Evolutionary conservation across 2,797 vertebrate genomes (phyloP).

Genomic region (Thalassophryne amazonica): DNA sequence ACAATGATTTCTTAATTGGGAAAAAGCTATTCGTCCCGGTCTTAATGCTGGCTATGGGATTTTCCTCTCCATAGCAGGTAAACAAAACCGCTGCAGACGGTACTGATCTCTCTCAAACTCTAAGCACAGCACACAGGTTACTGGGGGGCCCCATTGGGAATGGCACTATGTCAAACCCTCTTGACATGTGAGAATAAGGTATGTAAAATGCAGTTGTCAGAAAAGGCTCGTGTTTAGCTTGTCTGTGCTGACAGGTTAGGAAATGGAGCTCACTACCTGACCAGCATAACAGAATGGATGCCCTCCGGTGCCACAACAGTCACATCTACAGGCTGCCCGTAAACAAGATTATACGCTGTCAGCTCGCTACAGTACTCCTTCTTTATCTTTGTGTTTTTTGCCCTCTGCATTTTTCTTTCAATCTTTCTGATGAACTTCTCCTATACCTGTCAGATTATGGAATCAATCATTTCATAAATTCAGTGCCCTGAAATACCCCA

Average conservation of each 20-base stretch:
- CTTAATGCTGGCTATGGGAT: constrained; percentile 25
- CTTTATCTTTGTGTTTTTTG: neutral
- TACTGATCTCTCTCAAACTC: constrained; percentile 39
- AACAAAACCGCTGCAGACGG: constrained; percentile 32
- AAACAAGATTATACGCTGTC: constrained; percentile 54
- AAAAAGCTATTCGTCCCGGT: constrained; percentile 14
- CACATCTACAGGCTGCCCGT: constrained; percentile 39
- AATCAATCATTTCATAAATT: constrained; percentile 1
- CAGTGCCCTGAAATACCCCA: neutral
- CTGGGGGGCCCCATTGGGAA: constrained; percentile 25
- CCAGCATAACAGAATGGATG: constrained; percentile 62
- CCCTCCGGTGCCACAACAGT: constrained; percentile 37
- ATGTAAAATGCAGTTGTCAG: constrained; percentile 72
- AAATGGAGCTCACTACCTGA: constrained; percentile 72
- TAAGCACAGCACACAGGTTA: constrained; percentile 37
- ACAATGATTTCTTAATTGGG: too few species aligned
- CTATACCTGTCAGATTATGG: constrained; percentile 16
- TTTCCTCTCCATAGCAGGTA: constrained; percentile 31
- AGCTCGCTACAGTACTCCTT: constrained; percentile 33
- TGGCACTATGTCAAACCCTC: constrained; percentile 53
- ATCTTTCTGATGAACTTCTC: neutral
- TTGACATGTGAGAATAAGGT: constrained; percentile 65
- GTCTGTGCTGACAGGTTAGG: constrained; percentile 73
- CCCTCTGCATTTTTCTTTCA: neutral
- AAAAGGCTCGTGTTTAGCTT: constrained; percentile 74